Evolutionary conservation across 2,888 invertebrate species (phyloP), one percentile per base, ranked within the genome.

Genomic region (Priocnemis perturbator): DNA sequence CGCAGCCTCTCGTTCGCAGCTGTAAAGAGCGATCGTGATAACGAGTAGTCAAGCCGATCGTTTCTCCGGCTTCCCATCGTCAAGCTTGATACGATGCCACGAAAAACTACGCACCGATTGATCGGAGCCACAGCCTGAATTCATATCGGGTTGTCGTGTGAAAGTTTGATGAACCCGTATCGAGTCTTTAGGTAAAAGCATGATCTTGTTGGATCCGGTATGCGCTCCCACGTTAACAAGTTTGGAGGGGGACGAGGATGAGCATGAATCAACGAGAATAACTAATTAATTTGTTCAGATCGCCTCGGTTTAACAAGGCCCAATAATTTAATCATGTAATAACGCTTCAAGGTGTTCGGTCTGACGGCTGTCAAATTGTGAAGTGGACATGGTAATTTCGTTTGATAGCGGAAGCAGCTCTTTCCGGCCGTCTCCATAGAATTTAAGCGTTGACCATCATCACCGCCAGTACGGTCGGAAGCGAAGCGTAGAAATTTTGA

Each of bases 311-410:
- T 58, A 70, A 64, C 37, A 37, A 11, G 65, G 72, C 68, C 67
- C 76, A 60, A 76, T 81, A 76, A 73, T 84, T 84, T 78, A 58
- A 83, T 81, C 77, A 68, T 74, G 68, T 75, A 84, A 81, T 78
- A 82, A 82, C 73, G 74, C 73, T 69, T 66, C 20, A 52, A n/a
- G 56, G 48, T 30, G 52, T 55, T 55, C 59, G 53, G 50, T 52
- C 23, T 67, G 74, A 78, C 79, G 70, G 74, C 62, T 67, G 74
- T 74, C 76, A 69, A 77, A 74, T 60, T 58, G 58, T 11, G 53
- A 55, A 64, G 20, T 64, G 58, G 60, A 69, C 63, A 56, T 47
- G 65, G 61, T 64, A 78, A 78, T 81, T 74, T 67, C 67, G 60
- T 71, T 68, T 50, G 63, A 67, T 63, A 68, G 59, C 70, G 69